Conservation (phyloP, 2,888 invertebrate genomes). For the Perizoma flavofasciatum region DNA sequence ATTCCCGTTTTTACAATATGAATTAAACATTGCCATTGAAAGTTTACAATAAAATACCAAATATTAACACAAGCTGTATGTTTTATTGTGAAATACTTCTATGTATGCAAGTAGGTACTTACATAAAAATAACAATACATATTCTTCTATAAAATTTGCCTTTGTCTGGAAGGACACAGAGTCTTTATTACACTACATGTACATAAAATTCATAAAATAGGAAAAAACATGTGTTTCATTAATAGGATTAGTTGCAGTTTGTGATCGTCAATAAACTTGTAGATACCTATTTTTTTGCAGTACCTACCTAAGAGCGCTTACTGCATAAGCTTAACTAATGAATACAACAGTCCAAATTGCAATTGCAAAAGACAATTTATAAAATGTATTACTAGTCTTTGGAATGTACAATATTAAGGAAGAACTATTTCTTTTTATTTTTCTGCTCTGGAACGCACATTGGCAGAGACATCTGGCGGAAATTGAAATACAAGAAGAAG, state of each 20-base stretch:
- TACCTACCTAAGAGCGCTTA: too few relatives aligned
- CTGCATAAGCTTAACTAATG: too few relatives aligned
- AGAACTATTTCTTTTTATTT: slow-evolving; percentile 54
- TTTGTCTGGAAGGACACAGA: too few relatives aligned
- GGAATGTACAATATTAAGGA: slow-evolving; percentile 8
- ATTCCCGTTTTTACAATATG: too few relatives aligned
- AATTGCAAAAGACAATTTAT: background rate
- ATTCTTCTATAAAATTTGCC: too few relatives aligned
- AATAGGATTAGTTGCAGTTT: too few relatives aligned
- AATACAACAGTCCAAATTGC: too few relatives aligned
- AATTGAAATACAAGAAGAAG: slow-evolving; percentile 90
- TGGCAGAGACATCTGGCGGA: slow-evolving; percentile 84
- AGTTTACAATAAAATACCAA: slow-evolving; percentile 1
- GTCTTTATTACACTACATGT: too few relatives aligned
- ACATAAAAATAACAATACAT: background rate
- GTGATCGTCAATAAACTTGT: too few relatives aligned
- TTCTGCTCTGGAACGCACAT: slow-evolving; percentile 58
- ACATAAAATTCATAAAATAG: too few relatives aligned
- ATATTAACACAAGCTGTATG: slow-evolving; percentile 7
- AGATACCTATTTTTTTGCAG: too few relatives aligned
- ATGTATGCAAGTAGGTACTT: background rate
- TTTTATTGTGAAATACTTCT: slow-evolving; percentile 6
- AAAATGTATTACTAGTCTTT: slow-evolving; percentile 3
- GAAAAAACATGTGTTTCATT: too few relatives aligned
- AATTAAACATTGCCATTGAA: background rate